Percentiles rank a stretch among this genome's conserved stretches.
Conservation (phyloP, 2,797 vertebrate genomes). For the Sebastolobus alascanus region DNA sequence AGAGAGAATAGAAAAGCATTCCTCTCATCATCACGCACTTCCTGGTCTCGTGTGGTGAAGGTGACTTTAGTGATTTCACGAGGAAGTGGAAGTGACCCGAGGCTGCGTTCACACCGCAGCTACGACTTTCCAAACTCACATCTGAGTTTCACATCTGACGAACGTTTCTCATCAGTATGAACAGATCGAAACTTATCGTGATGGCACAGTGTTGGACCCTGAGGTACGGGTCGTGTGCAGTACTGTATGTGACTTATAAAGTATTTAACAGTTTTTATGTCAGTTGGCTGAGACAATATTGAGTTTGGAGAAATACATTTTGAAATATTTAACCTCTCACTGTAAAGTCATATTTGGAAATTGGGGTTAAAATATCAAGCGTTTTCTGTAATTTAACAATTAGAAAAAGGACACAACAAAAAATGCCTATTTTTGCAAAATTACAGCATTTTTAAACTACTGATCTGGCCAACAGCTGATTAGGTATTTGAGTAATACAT, state of each 20-base stretch:
- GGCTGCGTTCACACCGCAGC: neutral
- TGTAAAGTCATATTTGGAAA: neutral
- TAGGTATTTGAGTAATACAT: neutral
- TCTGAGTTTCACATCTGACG: neutral
- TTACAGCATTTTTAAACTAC: neutral
- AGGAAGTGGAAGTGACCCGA: constrained; percentile 50
- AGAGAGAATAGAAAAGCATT: constrained; percentile 60
- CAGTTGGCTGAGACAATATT: neutral
- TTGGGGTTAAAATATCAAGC: neutral
- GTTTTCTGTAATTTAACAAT: neutral
- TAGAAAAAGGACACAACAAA: too few relatives aligned
- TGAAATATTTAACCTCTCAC: neutral
- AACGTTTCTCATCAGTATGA: neutral
- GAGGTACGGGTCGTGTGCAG: neutral
- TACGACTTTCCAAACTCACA: neutral
- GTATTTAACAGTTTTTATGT: neutral
- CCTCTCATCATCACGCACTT: constrained; percentile 73
- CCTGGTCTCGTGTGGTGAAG: constrained; percentile 63
- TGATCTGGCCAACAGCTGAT: neutral
- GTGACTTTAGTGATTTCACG: constrained; percentile 53
- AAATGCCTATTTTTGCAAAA: neutral
- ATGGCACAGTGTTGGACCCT: neutral
- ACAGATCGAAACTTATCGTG: neutral
- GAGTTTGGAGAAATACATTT: neutral
- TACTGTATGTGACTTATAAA: neutral